Conservation (phyloP, 2,888 invertebrate species). For the Tridacna gigas region DNA sequence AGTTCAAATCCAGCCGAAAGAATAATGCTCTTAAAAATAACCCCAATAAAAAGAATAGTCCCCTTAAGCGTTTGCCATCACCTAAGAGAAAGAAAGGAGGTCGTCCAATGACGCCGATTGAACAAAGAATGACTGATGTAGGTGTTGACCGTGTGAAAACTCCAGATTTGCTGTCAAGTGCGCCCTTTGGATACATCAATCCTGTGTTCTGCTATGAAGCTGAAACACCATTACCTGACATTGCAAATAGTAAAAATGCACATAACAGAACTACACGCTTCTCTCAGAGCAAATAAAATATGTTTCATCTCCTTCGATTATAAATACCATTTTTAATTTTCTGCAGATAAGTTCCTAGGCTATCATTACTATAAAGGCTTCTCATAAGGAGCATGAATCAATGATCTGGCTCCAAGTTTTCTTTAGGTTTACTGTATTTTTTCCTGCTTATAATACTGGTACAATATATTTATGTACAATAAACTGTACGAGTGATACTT, state of each 20-base stretch:
- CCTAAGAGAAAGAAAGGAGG: conserved; percentile 9
- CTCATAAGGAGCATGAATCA: no score
- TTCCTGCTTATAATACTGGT: no score
- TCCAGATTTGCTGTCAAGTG: conserved; percentile 46
- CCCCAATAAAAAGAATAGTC: conserved; percentile 8
- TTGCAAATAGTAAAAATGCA: conserved; percentile 1
- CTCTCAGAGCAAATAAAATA: neutral
- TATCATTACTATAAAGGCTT: no score
- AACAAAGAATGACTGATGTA: conserved; percentile 30
- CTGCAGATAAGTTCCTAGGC: no score
- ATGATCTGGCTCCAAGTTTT: no score
- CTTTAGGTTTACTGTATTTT: no score
- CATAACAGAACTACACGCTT: neutral
- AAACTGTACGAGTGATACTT: no score
- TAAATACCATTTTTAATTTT: no score
- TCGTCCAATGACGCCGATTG: conserved; percentile 30
- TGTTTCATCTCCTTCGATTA: no score
- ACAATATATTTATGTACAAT: no score
- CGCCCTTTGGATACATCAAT: conserved; percentile 49
- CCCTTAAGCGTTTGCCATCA: neutral
- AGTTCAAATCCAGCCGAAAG: neutral
- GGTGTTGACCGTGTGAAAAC: conserved; percentile 40
- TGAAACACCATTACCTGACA: conserved; percentile 36
- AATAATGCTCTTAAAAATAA: conserved; percentile 9
- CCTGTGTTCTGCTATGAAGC: conserved; percentile 49